These are phyloP conservation scores for Camponotus pennsylvanicus DNA, from an alignment of 1,140 invertebrate genomes.

Conservation along the genomic window DNA sequence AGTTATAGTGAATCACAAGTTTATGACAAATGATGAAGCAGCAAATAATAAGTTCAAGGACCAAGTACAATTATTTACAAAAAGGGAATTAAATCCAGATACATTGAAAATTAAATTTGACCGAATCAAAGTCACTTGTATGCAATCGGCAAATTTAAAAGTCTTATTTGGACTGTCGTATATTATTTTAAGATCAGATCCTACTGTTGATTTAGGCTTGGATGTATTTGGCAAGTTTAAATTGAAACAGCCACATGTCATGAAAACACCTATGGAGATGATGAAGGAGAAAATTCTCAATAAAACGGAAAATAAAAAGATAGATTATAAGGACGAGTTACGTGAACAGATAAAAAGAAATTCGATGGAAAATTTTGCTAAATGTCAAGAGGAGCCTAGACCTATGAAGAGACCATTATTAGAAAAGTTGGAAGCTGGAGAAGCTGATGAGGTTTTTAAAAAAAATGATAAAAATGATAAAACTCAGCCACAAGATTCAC, in stretches of 20 bases:
- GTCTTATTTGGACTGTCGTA: slow-evolving; percentile 82
- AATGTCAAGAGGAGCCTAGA: slow-evolving; percentile 75
- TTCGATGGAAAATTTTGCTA: slow-evolving; percentile 74
- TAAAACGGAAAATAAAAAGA: slow-evolving; percentile 69
- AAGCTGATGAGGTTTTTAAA: slow-evolving; percentile 76
- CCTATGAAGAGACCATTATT: slow-evolving; percentile 76
- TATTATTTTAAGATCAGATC: slow-evolving; percentile 81
- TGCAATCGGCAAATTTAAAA: slow-evolving; percentile 83
- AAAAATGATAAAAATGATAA: slow-evolving; percentile 22
- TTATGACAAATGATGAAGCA: slow-evolving; percentile 83
- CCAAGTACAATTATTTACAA: slow-evolving; percentile 84
- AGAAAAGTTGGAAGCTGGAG: slow-evolving; percentile 79
- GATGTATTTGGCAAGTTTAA: slow-evolving; percentile 84
- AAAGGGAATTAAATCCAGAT: slow-evolving; percentile 81
- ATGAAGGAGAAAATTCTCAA: slow-evolving; percentile 81
- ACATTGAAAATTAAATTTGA: slow-evolving; percentile 81
- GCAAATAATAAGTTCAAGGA: slow-evolving; percentile 81
- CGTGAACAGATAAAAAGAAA: slow-evolving; percentile 75
- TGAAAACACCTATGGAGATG: slow-evolving; percentile 64
- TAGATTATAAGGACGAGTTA: slow-evolving; percentile 77
- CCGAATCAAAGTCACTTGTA: slow-evolving; percentile 82
- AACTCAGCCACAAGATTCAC: neutral
- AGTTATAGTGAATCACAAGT: slow-evolving; percentile 82
- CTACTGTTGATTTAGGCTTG: slow-evolving; percentile 78
- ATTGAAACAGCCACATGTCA: slow-evolving; percentile 74